Conservation (phyloP, 2,888 invertebrate species). For the Drymonia ruficornis region DNA sequence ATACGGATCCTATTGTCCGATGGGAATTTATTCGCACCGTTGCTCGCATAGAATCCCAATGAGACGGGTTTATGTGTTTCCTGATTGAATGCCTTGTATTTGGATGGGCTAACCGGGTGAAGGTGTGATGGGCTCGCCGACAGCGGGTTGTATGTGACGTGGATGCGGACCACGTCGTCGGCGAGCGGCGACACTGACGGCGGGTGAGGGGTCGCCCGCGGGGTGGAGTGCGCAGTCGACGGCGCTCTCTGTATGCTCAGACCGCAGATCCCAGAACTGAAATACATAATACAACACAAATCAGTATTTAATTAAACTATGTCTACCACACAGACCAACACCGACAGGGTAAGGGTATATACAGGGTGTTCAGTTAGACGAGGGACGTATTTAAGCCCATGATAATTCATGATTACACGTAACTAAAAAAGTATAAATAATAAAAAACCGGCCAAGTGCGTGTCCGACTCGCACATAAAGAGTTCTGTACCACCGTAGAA, state of each 20-base stretch:
- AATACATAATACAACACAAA: slow-evolving; percentile 35
- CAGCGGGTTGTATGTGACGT: slow-evolving; percentile 88
- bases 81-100: slow-evolving; percentile 64
- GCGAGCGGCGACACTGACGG: slow-evolving; percentile 86
- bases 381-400: too few relatives aligned
- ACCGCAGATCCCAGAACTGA: slow-evolving; percentile 78
- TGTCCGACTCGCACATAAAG: too few relatives aligned
- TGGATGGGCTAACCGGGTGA: slow-evolving; percentile 76
- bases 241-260: slow-evolving; percentile 81
- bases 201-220: slow-evolving; percentile 87
- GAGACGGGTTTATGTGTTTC: slow-evolving; percentile 73
- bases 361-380: too few relatives aligned
- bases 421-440: too few relatives aligned
- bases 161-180: slow-evolving; percentile 90
- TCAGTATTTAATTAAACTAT: too few relatives aligned
- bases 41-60: slow-evolving; percentile 79
- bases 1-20: slow-evolving; percentile 90
- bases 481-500: too few relatives aligned
- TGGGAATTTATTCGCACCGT: slow-evolving; percentile 79
- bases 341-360: too few relatives aligned
- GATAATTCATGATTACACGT: too few relatives aligned
- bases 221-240: slow-evolving; percentile 86
- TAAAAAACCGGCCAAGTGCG: too few relatives aligned
- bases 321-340: too few relatives aligned
- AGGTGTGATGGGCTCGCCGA: slow-evolving; percentile 82